Evolutionary conservation across 2,797 vertebrate species (phyloP), one percentile per base, ranked within the genome.

Genomic region (Acipenser transmontanus): DNA sequence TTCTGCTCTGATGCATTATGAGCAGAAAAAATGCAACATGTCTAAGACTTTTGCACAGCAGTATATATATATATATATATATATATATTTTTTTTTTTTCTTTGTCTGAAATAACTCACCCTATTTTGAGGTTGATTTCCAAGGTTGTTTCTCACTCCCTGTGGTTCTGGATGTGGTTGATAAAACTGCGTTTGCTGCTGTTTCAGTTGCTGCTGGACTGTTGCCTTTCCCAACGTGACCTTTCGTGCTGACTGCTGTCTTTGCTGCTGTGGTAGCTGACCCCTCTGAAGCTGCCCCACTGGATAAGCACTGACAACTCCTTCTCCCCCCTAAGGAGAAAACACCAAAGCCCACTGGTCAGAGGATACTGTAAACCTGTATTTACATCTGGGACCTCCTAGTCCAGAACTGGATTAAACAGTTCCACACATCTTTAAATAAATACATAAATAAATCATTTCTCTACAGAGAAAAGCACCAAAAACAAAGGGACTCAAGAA

Each of bases 221-320:
- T 69, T 67, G 84, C 84, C 69, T 87, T 88, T 74, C 87, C 88
- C 85, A 96, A 82, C 12, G 93, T 95, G 76, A 98, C 93, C 89
- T 95, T 98, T 82, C 95, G 88, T 68, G 90, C 81, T 68, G 90
- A 77, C 64, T 86, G 85, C 78, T 82, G 91, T 80, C 84, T 84
- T 61, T 70, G 81, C 69, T 89, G 88, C 10, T 14, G 81, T 66
- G 79, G 74, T 48, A 68, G 83, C 0, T 84, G 84, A 65, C 88
- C 91, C 80, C 85, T 90, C 66, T 72, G 85, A 59, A 84, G 82
- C 65, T 80, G 87, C 78, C 77, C 84, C 64, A 84, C 82, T 1
- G 85, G 77, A 60, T 81, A 70, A 68, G 82, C 77, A 74, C 85
- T 81, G 73, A 83, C 88, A 51, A 87, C 81, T 59, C 81, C 87